Evolutionary conservation across 2,888 invertebrate species (phyloP).

Genomic region (Calameuta pallipes): DNA sequence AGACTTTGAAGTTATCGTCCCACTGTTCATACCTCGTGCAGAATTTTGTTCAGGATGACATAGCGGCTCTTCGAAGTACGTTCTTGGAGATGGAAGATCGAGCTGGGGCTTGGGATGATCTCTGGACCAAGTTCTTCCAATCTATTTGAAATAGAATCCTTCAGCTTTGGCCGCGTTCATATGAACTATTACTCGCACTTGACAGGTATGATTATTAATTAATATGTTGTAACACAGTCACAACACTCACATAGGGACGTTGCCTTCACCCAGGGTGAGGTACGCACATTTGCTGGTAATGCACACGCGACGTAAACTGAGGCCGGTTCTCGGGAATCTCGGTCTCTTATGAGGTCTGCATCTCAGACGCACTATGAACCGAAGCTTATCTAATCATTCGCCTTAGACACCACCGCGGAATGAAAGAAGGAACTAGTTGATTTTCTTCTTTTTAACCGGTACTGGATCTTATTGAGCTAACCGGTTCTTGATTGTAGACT

Average conservation of each 20-base stretch:
- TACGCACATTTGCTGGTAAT: constrained; percentile 39
- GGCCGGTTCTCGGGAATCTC: constrained; percentile 44
- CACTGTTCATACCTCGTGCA: background rate
- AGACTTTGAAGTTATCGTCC: no score
- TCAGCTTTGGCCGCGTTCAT: background rate
- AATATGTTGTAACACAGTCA: constrained; percentile 1
- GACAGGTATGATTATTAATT: background rate
- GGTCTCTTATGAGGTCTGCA: constrained; percentile 62
- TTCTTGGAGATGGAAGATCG: background rate
- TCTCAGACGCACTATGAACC: constrained; percentile 63
- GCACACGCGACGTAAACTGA: constrained; percentile 58
- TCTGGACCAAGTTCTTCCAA: background rate
- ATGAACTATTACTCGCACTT: background rate
- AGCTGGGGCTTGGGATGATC: background rate
- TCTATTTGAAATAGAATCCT: background rate
- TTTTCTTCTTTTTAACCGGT: background rate
- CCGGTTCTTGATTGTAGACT: no score
- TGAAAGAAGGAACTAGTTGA: constrained; percentile 42
- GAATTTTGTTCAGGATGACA: background rate
- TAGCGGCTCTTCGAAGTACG: background rate
- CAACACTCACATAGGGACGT: constrained; percentile 2
- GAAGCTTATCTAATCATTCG: constrained; percentile 61
- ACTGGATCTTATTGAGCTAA: background rate
- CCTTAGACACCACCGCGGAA: constrained; percentile 42
- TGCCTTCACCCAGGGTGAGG: background rate